Base-by-base conservation (phyloP, 2,113 vertebrate genomes). In the Sinocyclocheilus anophthalmus region DNA sequence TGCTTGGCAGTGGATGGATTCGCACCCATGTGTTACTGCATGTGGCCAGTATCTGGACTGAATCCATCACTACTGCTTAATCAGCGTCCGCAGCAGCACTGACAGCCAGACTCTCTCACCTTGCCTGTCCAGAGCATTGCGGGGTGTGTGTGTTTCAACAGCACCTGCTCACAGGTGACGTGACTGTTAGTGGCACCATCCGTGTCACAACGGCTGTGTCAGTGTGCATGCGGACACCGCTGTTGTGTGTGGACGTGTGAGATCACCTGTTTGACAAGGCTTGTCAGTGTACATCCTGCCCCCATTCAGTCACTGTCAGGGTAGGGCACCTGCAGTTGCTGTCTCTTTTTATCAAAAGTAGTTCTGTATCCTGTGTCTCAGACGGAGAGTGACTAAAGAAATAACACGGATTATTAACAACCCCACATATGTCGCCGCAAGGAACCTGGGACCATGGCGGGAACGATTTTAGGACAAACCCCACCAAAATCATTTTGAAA, bases 261-360 rank as follows among this genome's bases (percentile, higher is more conserved):
- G 83, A 86, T 91, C 91, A 89, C 92, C 91, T 94, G 91, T 92
- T 91, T 91, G 92, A 91, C 88, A 89, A 84, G 91, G 80, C 88
- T 91, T 94, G 94, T 95, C 94, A 94, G 76, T 92, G 92, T 91
- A 86, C 91, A 94, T 95, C 93, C 93, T 92, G 92, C 92, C 91
- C 90, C 91, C 91, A 91, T 93, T 95, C 94, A 93, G 92, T 95
- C 93, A 95, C 92, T 94, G 93, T 95, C 95, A 94, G 81, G 87
- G 89, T 84, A 89, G 92, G 92, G 91, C 91, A 89, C 88, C 80
- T 88, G 90, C 90, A 90, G 90, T 84, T 88, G 91, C 89, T 67
- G 91, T 92, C 92, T 91, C 89, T 93, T 93, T 94, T 94, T 94
- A 94, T 94, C 92, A 92, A 93, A 91, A 84, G 83, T 85, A 84